Conservation (phyloP, 1,140 invertebrate species). For the Caenorhabditis brenneri region DNA sequence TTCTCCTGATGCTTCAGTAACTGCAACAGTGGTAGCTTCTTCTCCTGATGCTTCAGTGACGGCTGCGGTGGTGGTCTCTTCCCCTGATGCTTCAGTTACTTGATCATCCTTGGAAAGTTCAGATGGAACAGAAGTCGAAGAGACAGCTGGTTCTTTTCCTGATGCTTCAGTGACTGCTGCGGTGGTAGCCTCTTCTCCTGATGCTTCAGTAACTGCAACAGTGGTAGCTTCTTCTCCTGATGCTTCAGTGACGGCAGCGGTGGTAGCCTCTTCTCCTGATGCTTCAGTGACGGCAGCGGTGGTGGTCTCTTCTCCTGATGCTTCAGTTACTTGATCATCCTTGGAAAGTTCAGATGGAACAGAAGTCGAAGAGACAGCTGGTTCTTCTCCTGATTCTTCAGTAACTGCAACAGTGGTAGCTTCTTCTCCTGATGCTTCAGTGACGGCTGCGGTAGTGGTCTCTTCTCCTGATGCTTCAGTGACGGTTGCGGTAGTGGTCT, state of each 20-base stretch:
- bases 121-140: not conserved
- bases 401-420: not conserved
- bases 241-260: not conserved
- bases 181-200: too few relatives aligned
- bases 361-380: not conserved
- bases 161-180: too few relatives aligned
- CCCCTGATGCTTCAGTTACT: not conserved
- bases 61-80: not conserved
- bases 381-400: not conserved
- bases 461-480: not conserved
- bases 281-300: not conserved
- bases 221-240: not conserved
- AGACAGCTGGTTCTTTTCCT: not conserved
- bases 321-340: not conserved
- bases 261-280: not conserved
- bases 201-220: not conserved
- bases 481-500: not conserved
- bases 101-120: not conserved
- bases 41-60: not conserved
- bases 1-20: not conserved
- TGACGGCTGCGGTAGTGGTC: not conserved
- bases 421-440: slow-evolving; percentile 6
- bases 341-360: not conserved
- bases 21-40: not conserved
- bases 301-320: not conserved